Evolutionary conservation across 2,797 vertebrate species (phyloP), one percentile per base, ranked within the genome.

Genomic region (Sebastes diploproa): DNA sequence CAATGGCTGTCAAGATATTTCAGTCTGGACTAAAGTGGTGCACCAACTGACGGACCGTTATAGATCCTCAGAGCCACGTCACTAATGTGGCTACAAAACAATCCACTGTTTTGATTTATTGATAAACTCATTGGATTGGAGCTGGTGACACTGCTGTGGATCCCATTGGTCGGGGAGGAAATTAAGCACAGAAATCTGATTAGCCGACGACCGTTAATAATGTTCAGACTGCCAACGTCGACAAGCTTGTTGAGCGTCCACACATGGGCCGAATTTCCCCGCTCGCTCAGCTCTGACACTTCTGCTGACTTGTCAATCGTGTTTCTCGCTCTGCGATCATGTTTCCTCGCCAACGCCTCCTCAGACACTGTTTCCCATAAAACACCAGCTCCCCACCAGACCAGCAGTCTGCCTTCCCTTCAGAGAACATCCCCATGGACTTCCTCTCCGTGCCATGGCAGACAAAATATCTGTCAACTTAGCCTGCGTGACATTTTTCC

Each of bases 281-380:
- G n/a, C 67, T n/a, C n/a, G 38, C 50, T 54, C 68, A 77, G 73
- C 56, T 78, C 36, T 62, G 13, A 36, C 12, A 25, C 34, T 72
- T 85, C 42, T 78, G 74, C 70, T 80, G 75, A 81, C 62, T 72
- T 42, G 71, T 77, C 77, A 70, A 3, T 73, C 4, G 54, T 65
- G 60, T 72, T 81, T 62, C 70, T 81, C 55, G 12, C 61, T 3
- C 58, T 59, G 54, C 7, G 12, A 70, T 82, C 60, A 3, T n/a
- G 1, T 74, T 80, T 73, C 61, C 62, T 75, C 7, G 4, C 61
- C 75, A 61, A 1, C 6, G 4, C 62, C 77, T 38, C 64, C 58
- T 76, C 75, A 69, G 67, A 75, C 60, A 5, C 58, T n/a, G 76
- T 64, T 83, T 77, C 75, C 81, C 55, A 73, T 75, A 54, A 82